Percentiles rank a stretch among this genome's conserved stretches.
Evolutionary conservation across 1,140 invertebrate genomes (phyloP).

Genomic region (Drosophila trapezifrons): DNA sequence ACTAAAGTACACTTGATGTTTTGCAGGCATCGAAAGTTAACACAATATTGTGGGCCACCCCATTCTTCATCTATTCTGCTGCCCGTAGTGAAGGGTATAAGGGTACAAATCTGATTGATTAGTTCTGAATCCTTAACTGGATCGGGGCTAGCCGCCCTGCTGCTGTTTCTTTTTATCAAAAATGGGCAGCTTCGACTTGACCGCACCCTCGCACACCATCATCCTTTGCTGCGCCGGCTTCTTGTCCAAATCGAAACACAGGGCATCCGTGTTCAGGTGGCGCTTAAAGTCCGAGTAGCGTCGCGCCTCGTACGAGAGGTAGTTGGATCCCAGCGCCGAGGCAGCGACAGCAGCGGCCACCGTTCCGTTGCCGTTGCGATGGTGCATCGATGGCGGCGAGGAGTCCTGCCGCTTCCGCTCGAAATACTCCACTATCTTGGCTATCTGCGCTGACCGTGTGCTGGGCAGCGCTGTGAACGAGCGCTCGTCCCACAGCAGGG

Average conservation of each 20-base stretch:
- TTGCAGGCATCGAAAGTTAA: slow-evolving; percentile 17
- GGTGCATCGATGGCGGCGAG: slow-evolving; percentile 60
- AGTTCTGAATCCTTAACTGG: slow-evolving; percentile 15
- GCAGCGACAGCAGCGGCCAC: slow-evolving; percentile 75
- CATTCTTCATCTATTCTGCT: slow-evolving; percentile 16
- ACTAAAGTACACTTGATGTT: slow-evolving; percentile 37
- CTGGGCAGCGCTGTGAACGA: slow-evolving; percentile 85
- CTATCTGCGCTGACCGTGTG: slow-evolving; percentile 89
- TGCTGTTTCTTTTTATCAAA: slow-evolving; percentile 90
- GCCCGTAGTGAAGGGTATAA: slow-evolving; percentile 22
- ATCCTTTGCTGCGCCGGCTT: slow-evolving; percentile 86
- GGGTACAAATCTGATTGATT: slow-evolving; percentile 30
- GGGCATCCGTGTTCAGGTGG: slow-evolving; percentile 69
- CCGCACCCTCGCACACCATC: slow-evolving; percentile 92
- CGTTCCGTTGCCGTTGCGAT: slow-evolving; percentile 71
- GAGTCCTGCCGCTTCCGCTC: slow-evolving; percentile 88
- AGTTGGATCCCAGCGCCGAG: slow-evolving; percentile 69
- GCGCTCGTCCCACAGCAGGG: slow-evolving; percentile 88
- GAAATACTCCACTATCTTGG: slow-evolving; percentile 94
- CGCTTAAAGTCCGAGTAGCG: slow-evolving; percentile 80
- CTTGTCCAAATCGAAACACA: slow-evolving; percentile 83
- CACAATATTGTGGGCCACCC: slow-evolving; percentile 22
- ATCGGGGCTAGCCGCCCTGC: slow-evolving; percentile 50
- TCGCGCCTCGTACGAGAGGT: slow-evolving; percentile 70
- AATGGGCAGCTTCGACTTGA: slow-evolving; percentile 92